Percentiles rank a stretch among this genome's conserved stretches.
Evolutionary conservation across 2,888 invertebrate species (phyloP).

Genomic region (Beris morrisii): DNA sequence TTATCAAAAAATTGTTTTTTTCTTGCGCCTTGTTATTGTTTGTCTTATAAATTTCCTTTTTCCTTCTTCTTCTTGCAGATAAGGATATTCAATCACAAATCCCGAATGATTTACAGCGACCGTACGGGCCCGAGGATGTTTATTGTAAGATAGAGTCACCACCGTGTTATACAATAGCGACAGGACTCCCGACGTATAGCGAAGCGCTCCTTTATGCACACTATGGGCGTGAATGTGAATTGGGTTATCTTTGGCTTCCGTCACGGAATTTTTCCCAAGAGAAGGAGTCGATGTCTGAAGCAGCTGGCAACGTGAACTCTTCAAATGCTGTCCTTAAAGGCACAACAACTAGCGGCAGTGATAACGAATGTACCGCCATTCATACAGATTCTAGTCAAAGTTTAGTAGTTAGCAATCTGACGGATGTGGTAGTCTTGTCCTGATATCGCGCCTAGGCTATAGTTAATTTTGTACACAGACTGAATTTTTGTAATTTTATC

Average conservation of each 20-base stretch:
- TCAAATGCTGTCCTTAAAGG: not conserved
- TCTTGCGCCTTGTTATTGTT: not conserved
- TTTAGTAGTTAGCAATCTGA: constrained; percentile 3
- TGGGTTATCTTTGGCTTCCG: constrained; percentile 20
- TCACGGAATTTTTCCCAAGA: constrained; percentile 7
- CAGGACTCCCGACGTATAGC: constrained; percentile 65
- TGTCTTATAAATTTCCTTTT: constrained; percentile 11
- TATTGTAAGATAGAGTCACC: constrained; percentile 59
- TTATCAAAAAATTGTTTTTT: constrained; percentile 30
- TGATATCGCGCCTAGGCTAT: constrained; percentile 29
- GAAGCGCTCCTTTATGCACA: constrained; percentile 59
- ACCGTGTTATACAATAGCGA: constrained; percentile 66
- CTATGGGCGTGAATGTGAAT: constrained; percentile 44
- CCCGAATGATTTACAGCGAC: constrained; percentile 39
- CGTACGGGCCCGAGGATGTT: constrained; percentile 43
- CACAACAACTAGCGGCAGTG: constrained; percentile 4
- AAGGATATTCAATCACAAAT: constrained; percentile 55
- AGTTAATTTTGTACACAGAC: constrained; percentile 2
- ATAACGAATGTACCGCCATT: constrained; percentile 11
- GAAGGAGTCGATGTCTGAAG: not conserved
- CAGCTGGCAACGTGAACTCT: not conserved
- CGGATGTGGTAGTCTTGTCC: constrained; percentile 34
- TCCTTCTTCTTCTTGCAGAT: constrained; percentile 45
- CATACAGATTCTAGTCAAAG: constrained; percentile 4
- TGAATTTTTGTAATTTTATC: constrained; percentile 21